Evolutionary conservation across 2,888 invertebrate species (phyloP), one percentile per base, ranked within the genome.

Genomic region (Augiades crinisus): DNA sequence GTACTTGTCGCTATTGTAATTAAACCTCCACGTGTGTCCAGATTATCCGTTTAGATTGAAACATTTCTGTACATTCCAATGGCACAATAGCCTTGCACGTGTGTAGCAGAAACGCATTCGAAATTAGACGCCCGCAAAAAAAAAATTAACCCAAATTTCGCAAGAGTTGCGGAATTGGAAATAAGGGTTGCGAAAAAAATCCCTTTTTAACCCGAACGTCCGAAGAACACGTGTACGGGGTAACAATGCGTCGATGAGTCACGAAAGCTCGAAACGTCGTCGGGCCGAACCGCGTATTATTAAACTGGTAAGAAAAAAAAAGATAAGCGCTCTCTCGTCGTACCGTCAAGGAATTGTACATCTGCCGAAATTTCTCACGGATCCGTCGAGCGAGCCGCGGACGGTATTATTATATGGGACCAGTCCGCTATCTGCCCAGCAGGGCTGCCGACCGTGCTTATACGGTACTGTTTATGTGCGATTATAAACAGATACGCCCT

Each of bases 341-440:
- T 74, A 76, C 78, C 76, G 79, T 82, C 83, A 84, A 87, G 85
- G 80, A 87, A 88, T 87, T 88, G 88, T 86, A 88, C 90, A 90
- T 90, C 90, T 90, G 90, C 89, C 89, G 83, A 88, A 90, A 89
- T 76, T 89, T 90, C 90, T 90, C 90, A 90, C 90, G 90, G 83
- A 72, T 81, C 78, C 75, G 71, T 69, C 70, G 67, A 65, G 63
- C 68, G 68, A 55, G 70, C 70, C 74, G 66, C 69, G 77, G 75
- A 77, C 78, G 78, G 79, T 85, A 84, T 86, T 87, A 88, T 87
- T 84, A 84, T 63, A 67, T 72, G 70, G 77, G 77, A 74, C 78
- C 70, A 77, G 75, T 78, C 70, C 63, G 73, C 77, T 78, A 78
- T 81, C 67, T 68, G 72, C 75, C n/a, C n/a, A n/a, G n/a, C n/a